These are phyloP conservation scores for Lissocephala sabroskyi DNA, from an alignment of 2,888 invertebrate genomes.

Conservation along the genomic window DNA sequence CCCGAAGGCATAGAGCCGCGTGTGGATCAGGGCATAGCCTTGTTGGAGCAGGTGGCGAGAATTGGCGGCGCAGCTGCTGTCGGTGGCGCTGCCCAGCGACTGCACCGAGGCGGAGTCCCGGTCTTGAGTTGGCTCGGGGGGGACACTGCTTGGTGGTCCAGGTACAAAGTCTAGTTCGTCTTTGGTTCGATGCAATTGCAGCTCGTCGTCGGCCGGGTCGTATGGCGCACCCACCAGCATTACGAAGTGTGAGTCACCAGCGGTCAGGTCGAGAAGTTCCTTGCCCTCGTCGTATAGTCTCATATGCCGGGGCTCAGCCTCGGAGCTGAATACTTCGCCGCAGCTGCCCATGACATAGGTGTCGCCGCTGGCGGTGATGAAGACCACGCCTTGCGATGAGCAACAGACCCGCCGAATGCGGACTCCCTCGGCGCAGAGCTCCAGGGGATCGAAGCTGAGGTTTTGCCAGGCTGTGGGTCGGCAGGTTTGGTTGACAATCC, in stretches of 20 bases:
- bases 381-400: constrained; percentile 68
- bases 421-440: constrained; percentile 65
- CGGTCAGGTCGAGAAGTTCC: constrained; percentile 79
- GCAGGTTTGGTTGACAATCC: constrained; percentile 18
- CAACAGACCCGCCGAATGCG: constrained; percentile 62
- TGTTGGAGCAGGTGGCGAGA: constrained; percentile 70
- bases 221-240: constrained; percentile 75
- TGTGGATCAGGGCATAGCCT: constrained; percentile 63
- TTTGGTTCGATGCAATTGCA: constrained; percentile 73
- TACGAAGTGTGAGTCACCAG: constrained; percentile 85
- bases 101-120: constrained; percentile 38
- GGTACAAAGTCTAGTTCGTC: constrained; percentile 7
- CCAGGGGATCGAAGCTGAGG: constrained; percentile 67
- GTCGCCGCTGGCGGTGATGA: constrained; percentile 58
- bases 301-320: constrained; percentile 62
- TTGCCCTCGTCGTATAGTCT: constrained; percentile 69
- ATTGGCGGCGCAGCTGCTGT: constrained; percentile 73
- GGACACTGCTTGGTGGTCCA: not conserved
- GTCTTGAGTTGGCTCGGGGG: not conserved
- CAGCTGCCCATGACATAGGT: constrained; percentile 70
- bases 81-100: constrained; percentile 43
- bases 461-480: constrained; percentile 51
- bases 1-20: constrained; percentile 73
- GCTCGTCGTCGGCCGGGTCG: constrained; percentile 73
- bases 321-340: constrained; percentile 69